These are phyloP conservation scores for Danaus melanippus DNA, from an alignment of 1,140 invertebrate species.

Conservation along the genomic window DNA sequence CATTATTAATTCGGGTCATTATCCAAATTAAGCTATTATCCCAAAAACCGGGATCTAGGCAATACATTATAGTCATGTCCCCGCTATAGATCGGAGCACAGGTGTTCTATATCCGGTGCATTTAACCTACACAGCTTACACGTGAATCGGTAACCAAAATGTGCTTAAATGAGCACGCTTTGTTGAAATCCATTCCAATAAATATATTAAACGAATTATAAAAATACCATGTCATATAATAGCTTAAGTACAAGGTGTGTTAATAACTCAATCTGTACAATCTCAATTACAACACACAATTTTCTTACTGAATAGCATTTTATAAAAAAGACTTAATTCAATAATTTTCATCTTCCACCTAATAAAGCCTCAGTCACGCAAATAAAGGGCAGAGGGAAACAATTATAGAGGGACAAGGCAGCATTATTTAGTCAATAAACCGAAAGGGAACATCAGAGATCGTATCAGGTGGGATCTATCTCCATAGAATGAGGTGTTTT, in stretches of 20 bases:
- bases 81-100: constrained; percentile 40
- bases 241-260: background rate
- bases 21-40: constrained; percentile 30
- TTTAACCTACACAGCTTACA: constrained; percentile 29
- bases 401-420: constrained; percentile 40
- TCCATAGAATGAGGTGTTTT: constrained; percentile 42
- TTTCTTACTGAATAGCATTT: constrained; percentile 1
- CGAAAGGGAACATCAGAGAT: constrained; percentile 30
- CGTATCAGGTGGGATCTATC: constrained; percentile 35
- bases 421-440: constrained; percentile 41
- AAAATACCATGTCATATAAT: too few species aligned
- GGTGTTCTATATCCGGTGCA: constrained; percentile 39
- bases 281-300: background rate
- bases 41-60: constrained; percentile 22
- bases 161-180: constrained; percentile 25
- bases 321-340: constrained; percentile 14
- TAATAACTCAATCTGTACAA: constrained; percentile 1
- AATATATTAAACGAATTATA: too few species aligned
- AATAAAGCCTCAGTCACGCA: constrained; percentile 31
- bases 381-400: constrained; percentile 38
- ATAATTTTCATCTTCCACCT: constrained; percentile 24
- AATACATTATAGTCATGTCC: constrained; percentile 45
- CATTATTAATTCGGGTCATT: constrained; percentile 16
- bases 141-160: constrained; percentile 42
- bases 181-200: background rate